phyloP scores from a whole-genome alignment of 2,797 vertebrate genomes.

The Lepus oiostolus region DNA sequence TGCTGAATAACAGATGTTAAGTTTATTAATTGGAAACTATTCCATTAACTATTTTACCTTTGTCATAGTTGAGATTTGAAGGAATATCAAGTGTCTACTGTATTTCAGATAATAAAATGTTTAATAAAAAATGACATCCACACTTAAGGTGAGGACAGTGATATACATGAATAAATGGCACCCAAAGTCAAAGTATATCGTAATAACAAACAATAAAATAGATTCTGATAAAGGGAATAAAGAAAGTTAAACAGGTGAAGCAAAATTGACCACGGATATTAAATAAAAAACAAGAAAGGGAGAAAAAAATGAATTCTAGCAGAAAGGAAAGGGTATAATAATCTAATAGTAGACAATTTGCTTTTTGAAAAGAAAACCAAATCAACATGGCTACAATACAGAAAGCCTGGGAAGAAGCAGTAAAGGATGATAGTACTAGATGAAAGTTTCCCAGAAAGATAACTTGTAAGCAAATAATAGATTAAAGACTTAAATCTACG shows the following conservation, averaged over 20 bases:
- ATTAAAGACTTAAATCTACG: no score
- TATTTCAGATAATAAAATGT: background rate
- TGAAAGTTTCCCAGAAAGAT: background rate
- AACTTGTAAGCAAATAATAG: background rate
- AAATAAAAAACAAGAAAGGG: slow-evolving; percentile 6
- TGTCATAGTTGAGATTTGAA: slow-evolving; percentile 18
- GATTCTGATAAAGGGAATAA: background rate
- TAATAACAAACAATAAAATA: background rate
- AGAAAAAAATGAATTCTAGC: slow-evolving; percentile 5
- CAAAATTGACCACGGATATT: background rate
- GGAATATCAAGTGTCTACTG: background rate
- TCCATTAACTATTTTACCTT: background rate
- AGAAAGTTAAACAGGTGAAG: background rate
- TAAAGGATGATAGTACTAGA: background rate
- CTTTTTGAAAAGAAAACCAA: background rate
- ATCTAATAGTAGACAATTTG: background rate
- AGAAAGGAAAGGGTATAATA: slow-evolving; percentile 16
- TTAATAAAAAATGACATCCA: background rate
- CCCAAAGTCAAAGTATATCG: background rate
- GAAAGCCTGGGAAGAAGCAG: background rate
- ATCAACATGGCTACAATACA: slow-evolving; percentile 2
- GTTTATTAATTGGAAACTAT: slow-evolving; percentile 10
- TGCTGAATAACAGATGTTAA: background rate
- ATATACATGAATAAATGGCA: background rate
- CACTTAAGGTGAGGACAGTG: background rate